Conservation (phyloP, 2,888 invertebrate species). For the Vesta saturnalis region DNA sequence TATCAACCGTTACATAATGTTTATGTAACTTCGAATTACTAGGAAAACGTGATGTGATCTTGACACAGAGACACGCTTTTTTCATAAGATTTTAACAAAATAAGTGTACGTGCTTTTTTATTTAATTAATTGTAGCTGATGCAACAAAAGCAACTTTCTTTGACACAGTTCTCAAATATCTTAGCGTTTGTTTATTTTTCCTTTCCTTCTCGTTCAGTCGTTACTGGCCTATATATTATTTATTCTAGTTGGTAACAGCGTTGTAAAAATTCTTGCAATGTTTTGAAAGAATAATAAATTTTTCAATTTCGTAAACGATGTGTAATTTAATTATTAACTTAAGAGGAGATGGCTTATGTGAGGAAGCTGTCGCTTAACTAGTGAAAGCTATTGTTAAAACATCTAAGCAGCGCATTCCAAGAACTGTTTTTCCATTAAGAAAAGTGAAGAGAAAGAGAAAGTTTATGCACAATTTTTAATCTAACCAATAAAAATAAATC, state of each 20-base stretch:
- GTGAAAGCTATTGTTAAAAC: constrained; percentile 13
- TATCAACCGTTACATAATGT: constrained; percentile 22
- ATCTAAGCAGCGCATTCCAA: not conserved
- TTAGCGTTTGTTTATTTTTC: constrained; percentile 24
- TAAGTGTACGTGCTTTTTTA: constrained; percentile 19
- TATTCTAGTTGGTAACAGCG: constrained; percentile 15
- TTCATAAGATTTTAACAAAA: constrained; percentile 17
- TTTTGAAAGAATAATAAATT: constrained; percentile 17
- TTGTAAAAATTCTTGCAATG: constrained; percentile 18
- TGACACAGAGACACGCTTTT: constrained; percentile 20
- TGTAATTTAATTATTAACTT: constrained; percentile 15
- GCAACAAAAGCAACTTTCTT: constrained; percentile 25
- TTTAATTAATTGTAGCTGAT: constrained; percentile 23
- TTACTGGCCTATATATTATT: constrained; percentile 20
- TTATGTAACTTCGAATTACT: constrained; percentile 18
- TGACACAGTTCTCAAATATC: constrained; percentile 27
- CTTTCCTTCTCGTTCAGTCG: constrained; percentile 18
- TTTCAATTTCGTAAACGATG: constrained; percentile 15
- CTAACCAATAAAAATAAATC: constrained; percentile 10
- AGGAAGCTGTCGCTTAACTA: constrained; percentile 10
- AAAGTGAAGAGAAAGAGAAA: constrained; percentile 15
- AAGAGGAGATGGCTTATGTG: not conserved
- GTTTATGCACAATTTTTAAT: constrained; percentile 10
- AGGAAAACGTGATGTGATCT: constrained; percentile 24
- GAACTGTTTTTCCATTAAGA: not conserved